phyloP scores from a whole-genome alignment of 1,140 invertebrate species.

The Drosophila insularis region DNA sequence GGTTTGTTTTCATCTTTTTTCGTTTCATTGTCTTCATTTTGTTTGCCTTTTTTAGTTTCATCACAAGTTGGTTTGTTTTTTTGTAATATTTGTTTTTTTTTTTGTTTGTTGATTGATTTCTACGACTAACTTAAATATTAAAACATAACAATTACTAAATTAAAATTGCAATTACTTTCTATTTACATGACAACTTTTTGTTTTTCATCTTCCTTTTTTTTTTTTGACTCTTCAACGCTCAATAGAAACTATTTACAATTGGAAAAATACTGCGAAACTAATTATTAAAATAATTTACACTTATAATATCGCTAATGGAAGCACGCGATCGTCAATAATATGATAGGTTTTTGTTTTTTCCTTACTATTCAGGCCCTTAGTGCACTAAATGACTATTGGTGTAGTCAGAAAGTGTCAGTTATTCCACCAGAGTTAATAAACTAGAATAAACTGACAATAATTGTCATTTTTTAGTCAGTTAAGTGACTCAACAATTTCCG shows the following conservation, averaged over 20 bases:
- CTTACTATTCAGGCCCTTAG: conserved; percentile 56
- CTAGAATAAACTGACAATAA: background rate
- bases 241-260: conserved; percentile 36
- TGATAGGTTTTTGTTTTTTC: conserved; percentile 37
- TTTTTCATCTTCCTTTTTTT: conserved; percentile 4
- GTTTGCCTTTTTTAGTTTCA: conserved; percentile 71
- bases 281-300: conserved; percentile 65
- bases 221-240: conserved; percentile 36
- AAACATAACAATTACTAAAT: conserved; percentile 73
- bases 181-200: conserved; percentile 43
- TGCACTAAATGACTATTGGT: conserved; percentile 40
- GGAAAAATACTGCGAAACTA: conserved; percentile 63
- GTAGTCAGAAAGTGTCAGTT: conserved; percentile 54
- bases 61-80: conserved; percentile 69
- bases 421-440: conserved; percentile 3
- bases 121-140: conserved; percentile 56
- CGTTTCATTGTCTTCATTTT: conserved; percentile 18
- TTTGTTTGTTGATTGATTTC: background rate
- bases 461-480: background rate
- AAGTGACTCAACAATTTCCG: background rate
- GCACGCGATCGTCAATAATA: conserved; percentile 66
- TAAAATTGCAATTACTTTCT: conserved; percentile 47
- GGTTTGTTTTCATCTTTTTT: conserved; percentile 11
- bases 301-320: conserved; percentile 79
- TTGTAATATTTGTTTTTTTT: conserved; percentile 38